phyloP scores from a whole-genome alignment of 2,797 vertebrate genomes.

The Ctenosaura bakeri region DNA sequence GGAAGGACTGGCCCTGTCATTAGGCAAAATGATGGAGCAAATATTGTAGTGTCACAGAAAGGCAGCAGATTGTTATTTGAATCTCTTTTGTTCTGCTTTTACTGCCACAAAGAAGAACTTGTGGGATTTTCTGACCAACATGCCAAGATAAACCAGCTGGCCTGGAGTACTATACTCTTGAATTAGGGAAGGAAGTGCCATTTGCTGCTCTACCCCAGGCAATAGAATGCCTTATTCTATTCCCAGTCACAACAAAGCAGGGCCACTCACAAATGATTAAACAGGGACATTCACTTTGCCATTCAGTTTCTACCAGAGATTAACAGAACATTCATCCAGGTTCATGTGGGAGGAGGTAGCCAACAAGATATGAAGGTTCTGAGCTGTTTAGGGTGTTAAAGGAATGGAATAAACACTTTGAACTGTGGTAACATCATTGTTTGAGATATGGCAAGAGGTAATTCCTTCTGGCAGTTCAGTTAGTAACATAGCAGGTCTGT shows the following conservation, averaged over 20 bases:
- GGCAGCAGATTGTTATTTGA: no score
- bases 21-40: no score
- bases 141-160: not conserved
- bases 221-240: not conserved
- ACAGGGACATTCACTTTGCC: not conserved
- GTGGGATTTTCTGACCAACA: not conserved
- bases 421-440: not conserved
- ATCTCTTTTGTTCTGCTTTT: no score
- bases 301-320: not conserved
- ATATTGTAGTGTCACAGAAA: no score
- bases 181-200: no score
- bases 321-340: not conserved
- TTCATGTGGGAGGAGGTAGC: not conserved
- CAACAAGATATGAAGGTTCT: no score
- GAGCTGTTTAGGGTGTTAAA: not conserved
- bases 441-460: not conserved
- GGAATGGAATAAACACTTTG: not conserved
- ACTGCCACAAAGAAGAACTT: not conserved
- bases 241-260: not conserved
- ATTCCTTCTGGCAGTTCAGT: not conserved
- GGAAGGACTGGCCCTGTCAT: no score
- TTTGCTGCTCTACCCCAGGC: no score
- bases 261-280: not conserved
- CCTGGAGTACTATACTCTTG: not conserved
- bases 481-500: not conserved